A percentile compares a stretch with the other conserved stretches of the same genome.
Evolutionary conservation across 2,113 vertebrate species (phyloP).

Genomic region (Notarius lentiginosus): DNA sequence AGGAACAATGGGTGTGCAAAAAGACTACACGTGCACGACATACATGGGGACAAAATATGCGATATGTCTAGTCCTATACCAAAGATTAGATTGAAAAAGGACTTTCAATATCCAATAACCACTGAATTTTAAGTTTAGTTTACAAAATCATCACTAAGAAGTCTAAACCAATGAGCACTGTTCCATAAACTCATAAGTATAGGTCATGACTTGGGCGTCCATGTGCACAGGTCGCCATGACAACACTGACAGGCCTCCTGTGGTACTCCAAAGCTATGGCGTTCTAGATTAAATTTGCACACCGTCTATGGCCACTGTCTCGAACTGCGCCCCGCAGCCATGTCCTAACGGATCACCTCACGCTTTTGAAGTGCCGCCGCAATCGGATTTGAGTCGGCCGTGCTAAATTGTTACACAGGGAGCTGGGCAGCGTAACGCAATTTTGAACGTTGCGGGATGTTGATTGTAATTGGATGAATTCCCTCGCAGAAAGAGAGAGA

Average conservation of each 20-base stretch:
- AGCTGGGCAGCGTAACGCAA: constrained; percentile 69
- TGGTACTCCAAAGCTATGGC: constrained; percentile 73
- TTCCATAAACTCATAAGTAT: constrained; percentile 53
- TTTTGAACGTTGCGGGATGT: constrained; percentile 70
- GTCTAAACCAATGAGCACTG: constrained; percentile 41
- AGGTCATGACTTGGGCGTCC: constrained; percentile 68
- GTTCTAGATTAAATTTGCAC: constrained; percentile 75
- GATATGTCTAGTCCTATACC: background rate
- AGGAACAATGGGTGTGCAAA: background rate
- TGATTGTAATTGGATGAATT: constrained; percentile 83
- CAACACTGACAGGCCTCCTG: constrained; percentile 72
- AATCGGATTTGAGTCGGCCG: constrained; percentile 73
- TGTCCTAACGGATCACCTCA: constrained; percentile 77
- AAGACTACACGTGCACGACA: background rate
- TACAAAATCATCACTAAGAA: constrained; percentile 13
- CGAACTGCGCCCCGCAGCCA: constrained; percentile 64
- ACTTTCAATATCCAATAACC: background rate
- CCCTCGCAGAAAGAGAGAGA: constrained; percentile 74
- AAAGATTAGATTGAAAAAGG: background rate
- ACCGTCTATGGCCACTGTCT: constrained; percentile 58
- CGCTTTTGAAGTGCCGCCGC: constrained; percentile 73
- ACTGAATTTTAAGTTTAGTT: background rate
- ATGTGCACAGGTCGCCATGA: constrained; percentile 68
- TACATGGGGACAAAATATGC: background rate
- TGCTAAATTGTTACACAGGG: constrained; percentile 77